Conservation (phyloP, 2,113 vertebrate species). For the Lontra canadensis region DNA sequence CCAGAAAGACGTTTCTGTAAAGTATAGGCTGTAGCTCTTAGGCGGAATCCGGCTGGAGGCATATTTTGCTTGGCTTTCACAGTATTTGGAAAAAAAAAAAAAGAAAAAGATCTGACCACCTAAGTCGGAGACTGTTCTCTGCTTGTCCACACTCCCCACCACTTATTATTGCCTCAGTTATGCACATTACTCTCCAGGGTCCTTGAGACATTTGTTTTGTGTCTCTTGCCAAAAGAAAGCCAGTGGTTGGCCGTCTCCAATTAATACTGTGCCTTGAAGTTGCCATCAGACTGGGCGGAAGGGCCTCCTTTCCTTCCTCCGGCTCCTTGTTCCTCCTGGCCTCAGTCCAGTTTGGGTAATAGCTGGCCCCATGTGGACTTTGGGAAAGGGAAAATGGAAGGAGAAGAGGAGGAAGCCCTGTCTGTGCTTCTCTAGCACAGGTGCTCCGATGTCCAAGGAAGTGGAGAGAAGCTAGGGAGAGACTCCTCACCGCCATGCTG, state of each 20-base stretch:
- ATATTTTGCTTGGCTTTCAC: constrained; percentile 33
- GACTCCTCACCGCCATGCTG: rapidly evolving
- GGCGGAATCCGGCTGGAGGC: not conserved
- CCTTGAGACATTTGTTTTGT: not conserved
- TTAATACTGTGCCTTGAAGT: not conserved
- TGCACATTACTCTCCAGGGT: not conserved
- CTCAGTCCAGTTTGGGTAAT: not conserved
- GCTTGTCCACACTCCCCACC: not conserved
- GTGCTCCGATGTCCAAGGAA: not conserved
- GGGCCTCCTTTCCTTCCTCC: not conserved
- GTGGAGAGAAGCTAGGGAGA: not conserved
- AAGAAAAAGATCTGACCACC: not conserved
- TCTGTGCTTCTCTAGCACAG: no score
- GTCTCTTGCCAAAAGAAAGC: not conserved
- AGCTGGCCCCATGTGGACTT: not conserved
- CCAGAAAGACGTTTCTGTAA: constrained; percentile 50
- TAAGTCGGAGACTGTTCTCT: not conserved
- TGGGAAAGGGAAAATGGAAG: not conserved
- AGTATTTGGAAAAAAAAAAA: not conserved
- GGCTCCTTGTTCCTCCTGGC: not conserved
- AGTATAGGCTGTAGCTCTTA: constrained; percentile 31
- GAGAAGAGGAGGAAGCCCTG: not conserved
- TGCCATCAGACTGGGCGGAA: not conserved
- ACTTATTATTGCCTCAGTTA: not conserved
- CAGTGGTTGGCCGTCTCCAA: not conserved